These are phyloP conservation scores for Tauraco hartlaubi DNA, from an alignment of 2,797 vertebrate genomes.

Conservation along the genomic window DNA sequence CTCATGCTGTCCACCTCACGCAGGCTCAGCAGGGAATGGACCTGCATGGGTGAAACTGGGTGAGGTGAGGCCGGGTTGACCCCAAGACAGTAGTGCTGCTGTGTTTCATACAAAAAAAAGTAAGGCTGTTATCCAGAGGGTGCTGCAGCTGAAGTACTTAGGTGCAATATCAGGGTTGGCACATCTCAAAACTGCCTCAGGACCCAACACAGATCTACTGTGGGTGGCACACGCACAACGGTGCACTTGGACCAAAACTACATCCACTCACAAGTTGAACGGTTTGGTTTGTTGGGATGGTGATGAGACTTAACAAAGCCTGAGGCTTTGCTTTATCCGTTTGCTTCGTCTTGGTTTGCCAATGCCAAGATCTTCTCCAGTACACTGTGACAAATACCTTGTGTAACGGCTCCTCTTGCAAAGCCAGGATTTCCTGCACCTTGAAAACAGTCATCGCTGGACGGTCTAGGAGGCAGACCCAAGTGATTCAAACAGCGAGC, in stretches of 20 bases:
- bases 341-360: neutral
- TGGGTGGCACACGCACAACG: neutral
- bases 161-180: neutral
- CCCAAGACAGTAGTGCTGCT: neutral
- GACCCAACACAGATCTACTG: neutral
- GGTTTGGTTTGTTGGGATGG: neutral
- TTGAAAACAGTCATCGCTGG: neutral
- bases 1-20: neutral
- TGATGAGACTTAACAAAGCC: neutral
- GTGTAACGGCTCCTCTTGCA: neutral
- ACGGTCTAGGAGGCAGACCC: neutral
- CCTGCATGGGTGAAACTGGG: accelerated
- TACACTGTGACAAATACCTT: neutral
- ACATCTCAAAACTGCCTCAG: neutral
- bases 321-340: neutral
- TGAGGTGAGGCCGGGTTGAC: neutral
- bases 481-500: slow-evolving; percentile 2
- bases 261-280: neutral
- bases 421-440: slow-evolving; percentile 1
- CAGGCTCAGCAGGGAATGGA: neutral
- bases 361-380: neutral
- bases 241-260: accelerated
- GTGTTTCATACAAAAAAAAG: neutral
- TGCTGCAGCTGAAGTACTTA: neutral
- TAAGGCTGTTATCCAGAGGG: neutral